A percentile compares a stretch with the other conserved stretches of the same genome.
phyloP scores from a whole-genome alignment of 2,113 vertebrate species.

The Serranochromis macrocephalus region DNA sequence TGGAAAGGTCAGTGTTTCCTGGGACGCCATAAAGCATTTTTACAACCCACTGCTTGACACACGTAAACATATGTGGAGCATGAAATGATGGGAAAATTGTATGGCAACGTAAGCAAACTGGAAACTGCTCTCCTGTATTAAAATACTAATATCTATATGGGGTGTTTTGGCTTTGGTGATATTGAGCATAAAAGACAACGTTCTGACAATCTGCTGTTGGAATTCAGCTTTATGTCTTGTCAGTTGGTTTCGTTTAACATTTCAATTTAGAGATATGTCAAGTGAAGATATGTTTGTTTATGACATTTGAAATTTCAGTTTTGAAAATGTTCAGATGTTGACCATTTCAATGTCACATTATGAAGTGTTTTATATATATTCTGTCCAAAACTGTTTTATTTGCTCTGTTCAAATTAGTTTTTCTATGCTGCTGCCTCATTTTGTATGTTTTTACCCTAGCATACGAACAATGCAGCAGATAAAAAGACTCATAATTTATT shows the following conservation, averaged over 20 bases:
- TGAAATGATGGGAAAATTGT: background rate
- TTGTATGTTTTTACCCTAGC: background rate
- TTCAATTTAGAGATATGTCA: background rate
- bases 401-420: background rate
- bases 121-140: background rate
- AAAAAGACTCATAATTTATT: background rate
- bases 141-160: background rate
- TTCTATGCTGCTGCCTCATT: background rate
- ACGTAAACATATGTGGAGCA: conserved; percentile 2
- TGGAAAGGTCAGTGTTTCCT: conserved; percentile 56
- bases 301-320: background rate
- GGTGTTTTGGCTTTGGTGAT: background rate
- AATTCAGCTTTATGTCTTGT: background rate
- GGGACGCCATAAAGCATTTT: conserved; percentile 46
- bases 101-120: background rate
- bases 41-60: conserved; percentile 16
- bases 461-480: background rate
- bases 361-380: background rate
- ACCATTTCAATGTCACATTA: background rate
- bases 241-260: background rate
- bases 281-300: background rate
- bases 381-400: background rate
- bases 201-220: background rate
- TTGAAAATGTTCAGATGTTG: background rate
- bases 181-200: background rate